These are phyloP conservation scores for Thunnus thynnus DNA, from an alignment of 2,113 vertebrate genomes.

Conservation along the genomic window DNA sequence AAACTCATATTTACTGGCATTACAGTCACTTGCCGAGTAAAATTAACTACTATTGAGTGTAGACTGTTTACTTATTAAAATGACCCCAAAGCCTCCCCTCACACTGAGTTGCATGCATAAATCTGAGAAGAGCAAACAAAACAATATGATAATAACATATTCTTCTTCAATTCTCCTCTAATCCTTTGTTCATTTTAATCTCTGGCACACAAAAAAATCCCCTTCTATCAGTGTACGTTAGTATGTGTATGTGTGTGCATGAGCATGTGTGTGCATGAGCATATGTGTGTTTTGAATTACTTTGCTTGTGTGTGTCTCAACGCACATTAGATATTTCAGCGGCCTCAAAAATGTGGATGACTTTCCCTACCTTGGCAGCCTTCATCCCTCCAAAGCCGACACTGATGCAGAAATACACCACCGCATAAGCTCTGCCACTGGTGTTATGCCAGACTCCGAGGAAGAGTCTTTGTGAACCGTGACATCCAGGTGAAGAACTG, in stretches of 20 bases:
- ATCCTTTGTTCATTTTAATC: constrained; percentile 71
- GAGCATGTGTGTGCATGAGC: background rate
- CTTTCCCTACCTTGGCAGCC: constrained; percentile 72
- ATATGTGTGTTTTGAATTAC: constrained; percentile 29
- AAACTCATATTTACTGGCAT: constrained; percentile 64
- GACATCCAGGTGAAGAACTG: constrained; percentile 78
- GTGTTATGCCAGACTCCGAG: constrained; percentile 68
- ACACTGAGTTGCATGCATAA: constrained; percentile 43
- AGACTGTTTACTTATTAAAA: constrained; percentile 70
- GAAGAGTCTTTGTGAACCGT: constrained; percentile 75
- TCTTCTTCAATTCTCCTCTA: constrained; percentile 56
- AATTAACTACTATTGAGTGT: constrained; percentile 52
- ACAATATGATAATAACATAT: constrained; percentile 62
- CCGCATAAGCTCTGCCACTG: constrained; percentile 65
- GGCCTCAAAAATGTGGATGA: constrained; percentile 59
- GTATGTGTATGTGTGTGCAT: background rate
- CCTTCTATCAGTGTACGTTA: background rate
- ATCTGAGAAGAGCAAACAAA: constrained; percentile 57
- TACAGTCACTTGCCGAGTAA: constrained; percentile 40
- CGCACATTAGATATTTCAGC: constrained; percentile 58
- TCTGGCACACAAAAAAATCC: constrained; percentile 10
- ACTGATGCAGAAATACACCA: constrained; percentile 75
- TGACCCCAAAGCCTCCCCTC: constrained; percentile 54
- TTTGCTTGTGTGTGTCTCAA: constrained; percentile 40
- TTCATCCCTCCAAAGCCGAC: constrained; percentile 73